Conservation (phyloP, 2,113 vertebrate genomes). For the Cyprinus carpio region DNA sequence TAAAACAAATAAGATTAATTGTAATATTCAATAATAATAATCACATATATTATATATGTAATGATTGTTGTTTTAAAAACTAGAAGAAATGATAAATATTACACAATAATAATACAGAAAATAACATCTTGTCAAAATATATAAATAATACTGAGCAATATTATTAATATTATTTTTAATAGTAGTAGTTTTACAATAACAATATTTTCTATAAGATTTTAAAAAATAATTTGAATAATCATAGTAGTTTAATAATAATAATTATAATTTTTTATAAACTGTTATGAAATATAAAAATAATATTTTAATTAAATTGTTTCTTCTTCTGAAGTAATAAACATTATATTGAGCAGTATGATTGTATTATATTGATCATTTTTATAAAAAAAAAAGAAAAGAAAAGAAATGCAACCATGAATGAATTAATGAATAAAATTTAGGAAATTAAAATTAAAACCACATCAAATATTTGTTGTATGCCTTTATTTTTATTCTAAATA, state of each 20-base stretch:
- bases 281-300: background rate
- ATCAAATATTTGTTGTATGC: background rate
- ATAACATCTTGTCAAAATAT: background rate
- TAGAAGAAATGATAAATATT: background rate
- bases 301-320: background rate
- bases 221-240: background rate
- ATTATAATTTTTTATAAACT: background rate
- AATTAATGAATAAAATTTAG: background rate
- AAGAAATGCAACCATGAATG: background rate
- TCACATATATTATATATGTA: background rate
- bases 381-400: background rate
- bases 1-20: background rate
- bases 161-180: background rate
- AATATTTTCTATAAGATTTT: too few relatives aligned
- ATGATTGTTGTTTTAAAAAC: background rate
- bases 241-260: background rate
- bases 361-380: background rate
- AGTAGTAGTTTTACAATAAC: background rate
- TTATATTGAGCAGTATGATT: too few relatives aligned
- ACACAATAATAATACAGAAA: background rate
- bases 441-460: background rate
- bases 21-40: background rate
- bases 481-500: background rate
- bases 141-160: background rate
- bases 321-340: too few relatives aligned